Base-by-base conservation (phyloP, 2,797 vertebrate species). In the Cossypha niveicapilla region DNA sequence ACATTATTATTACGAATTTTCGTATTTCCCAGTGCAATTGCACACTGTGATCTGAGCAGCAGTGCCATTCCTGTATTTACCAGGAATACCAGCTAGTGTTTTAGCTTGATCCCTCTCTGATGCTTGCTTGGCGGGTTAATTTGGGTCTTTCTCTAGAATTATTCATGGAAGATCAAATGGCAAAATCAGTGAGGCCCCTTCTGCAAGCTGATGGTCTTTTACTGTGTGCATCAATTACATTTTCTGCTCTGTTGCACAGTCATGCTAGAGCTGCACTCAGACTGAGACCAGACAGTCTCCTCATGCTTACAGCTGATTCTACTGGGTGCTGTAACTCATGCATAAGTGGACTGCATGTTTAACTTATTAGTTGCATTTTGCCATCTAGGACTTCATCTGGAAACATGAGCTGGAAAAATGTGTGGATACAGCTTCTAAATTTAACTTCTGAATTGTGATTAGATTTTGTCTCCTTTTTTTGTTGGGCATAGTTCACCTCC, bases 401-500 rank as follows among this genome's bases (percentile, higher is more conserved):
- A 73, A 91, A 44, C 2, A 6, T 2, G 6, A 82, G 41, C 7
- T 73, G 63, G 25, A 73, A 88, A 73, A 82, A 66, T 23, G 8
- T 7, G 24, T 47, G 30, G n/a, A 73, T 8, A 6, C 5, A 48
- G 6, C 8, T 73, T 76, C 60, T 75, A 51, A 87, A 50, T 63
- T 65, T 65, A 82, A 56, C 15, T 76, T 53, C 18, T 21, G 12
- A 90, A 70, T 56, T 53, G 60, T 53, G 25, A 41, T 54, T 58
- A 51, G 44, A 51, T 44, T 44, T 71, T 53, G 5, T 28, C 47
- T 62, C 9, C 9, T n/a, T 58, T 47, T 47, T 62, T 56, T 30
- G 10, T 54, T 39, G 24, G 18, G 6, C 0, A 0, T n/a, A 34
- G 19, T 15, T 75, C 21, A 37, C 13, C 3, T 25, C 11, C 19